These are phyloP conservation scores for Caerostris darwini DNA, from an alignment of 1,140 invertebrate genomes.

Conservation along the genomic window DNA sequence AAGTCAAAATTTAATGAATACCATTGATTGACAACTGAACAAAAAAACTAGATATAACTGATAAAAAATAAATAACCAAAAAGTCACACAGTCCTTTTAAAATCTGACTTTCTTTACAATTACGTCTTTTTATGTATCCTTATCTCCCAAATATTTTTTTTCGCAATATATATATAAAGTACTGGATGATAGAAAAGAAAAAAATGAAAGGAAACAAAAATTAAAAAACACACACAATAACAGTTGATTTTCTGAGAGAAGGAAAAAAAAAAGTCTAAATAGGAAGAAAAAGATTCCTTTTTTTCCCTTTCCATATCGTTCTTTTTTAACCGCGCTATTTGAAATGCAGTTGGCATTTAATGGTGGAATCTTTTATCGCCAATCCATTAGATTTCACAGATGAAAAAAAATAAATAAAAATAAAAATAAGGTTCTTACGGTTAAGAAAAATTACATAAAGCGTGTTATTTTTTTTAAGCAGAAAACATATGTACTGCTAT, in stretches of 20 bases:
- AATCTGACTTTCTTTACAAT: background rate
- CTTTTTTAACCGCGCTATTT: background rate
- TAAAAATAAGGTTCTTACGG: too few species aligned
- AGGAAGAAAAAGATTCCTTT: background rate
- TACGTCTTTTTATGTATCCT: background rate
- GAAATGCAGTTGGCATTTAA: constrained; percentile 10
- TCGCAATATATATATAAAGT: background rate
- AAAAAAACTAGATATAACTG: background rate
- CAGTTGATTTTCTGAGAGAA: background rate
- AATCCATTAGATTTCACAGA: background rate
- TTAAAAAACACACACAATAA: background rate
- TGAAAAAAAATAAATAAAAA: background rate
- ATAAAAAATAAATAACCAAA: background rate
- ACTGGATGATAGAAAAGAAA: background rate
- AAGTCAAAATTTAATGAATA: background rate
- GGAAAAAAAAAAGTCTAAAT: background rate
- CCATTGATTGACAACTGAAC: background rate
- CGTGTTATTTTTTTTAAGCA: too few species aligned
- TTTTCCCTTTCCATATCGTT: background rate
- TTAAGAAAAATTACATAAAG: too few species aligned
- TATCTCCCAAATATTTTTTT: background rate
- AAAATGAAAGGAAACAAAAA: background rate
- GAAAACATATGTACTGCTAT: too few species aligned
- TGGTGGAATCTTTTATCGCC: background rate
- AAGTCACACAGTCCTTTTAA: background rate